Evolutionary conservation across 2,888 invertebrate species (phyloP).

Genomic region (Amphimallon solstitiale): DNA sequence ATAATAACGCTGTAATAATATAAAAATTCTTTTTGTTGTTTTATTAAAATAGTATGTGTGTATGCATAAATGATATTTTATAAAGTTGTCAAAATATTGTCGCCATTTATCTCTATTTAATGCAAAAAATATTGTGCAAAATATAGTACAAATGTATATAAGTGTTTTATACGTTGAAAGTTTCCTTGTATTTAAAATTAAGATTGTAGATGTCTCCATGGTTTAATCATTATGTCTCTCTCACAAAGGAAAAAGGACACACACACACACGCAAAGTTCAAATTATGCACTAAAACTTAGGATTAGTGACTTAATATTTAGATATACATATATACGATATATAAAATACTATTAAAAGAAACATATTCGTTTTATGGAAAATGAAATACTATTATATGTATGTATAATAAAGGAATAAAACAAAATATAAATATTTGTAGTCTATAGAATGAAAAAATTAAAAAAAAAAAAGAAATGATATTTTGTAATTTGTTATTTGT

Average conservation of each 20-base stretch:
- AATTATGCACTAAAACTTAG: constrained; percentile 40
- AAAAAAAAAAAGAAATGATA: constrained; percentile 9
- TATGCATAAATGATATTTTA: neutral
- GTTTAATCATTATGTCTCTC: constrained; percentile 38
- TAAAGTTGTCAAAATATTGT: neutral
- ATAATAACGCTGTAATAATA: neutral
- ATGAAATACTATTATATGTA: neutral
- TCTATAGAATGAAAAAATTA: constrained; percentile 1
- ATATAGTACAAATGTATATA: constrained; percentile 41
- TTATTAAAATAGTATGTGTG: neutral
- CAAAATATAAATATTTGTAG: constrained; percentile 22
- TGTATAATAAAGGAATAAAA: constrained; percentile 7
- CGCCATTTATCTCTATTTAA: neutral
- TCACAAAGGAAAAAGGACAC: too few species aligned
- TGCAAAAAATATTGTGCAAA: constrained; percentile 33
- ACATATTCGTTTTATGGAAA: neutral
- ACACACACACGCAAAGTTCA: constrained; percentile 38
- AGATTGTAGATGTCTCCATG: constrained; percentile 38
- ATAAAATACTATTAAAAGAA: constrained; percentile 22
- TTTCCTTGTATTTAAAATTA: constrained; percentile 31
- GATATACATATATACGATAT: constrained; percentile 24
- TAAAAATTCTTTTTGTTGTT: neutral
- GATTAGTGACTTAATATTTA: constrained; percentile 27
- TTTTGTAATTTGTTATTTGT: constrained; percentile 27
- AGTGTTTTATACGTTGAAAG: constrained; percentile 39